These are phyloP conservation scores for Erebia ligea DNA, from an alignment of 2,888 invertebrate species.

Conservation along the genomic window DNA sequence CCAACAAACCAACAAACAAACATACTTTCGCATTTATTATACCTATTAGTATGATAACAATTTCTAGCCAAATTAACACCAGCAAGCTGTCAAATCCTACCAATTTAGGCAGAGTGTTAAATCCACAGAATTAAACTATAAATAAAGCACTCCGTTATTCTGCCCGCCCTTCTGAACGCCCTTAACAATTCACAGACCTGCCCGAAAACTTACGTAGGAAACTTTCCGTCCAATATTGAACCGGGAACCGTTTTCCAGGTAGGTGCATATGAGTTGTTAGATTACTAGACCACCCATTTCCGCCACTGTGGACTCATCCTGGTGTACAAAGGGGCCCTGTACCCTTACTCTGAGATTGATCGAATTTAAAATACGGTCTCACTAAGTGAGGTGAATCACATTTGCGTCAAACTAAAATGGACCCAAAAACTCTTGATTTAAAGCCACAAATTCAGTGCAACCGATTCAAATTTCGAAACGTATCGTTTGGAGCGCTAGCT, in stretches of 20 bases:
- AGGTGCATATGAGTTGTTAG: constrained; percentile 52
- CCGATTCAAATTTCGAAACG: no score
- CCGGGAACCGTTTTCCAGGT: constrained; percentile 72
- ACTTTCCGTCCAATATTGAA: constrained; percentile 61
- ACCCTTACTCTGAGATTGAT: no score
- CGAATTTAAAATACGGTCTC: no score
- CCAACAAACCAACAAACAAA: no score
- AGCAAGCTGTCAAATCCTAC: neutral
- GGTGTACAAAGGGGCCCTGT: no score
- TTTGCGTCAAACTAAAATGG: no score
- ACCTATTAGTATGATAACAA: no score
- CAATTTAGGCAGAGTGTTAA: neutral
- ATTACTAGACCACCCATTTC: neutral
- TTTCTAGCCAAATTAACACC: neutral
- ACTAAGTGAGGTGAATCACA: no score
- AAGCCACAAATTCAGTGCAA: no score
- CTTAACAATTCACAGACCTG: constrained; percentile 61
- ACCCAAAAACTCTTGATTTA: no score
- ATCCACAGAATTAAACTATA: constrained; percentile 4
- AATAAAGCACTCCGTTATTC: neutral
- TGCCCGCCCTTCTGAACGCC: constrained; percentile 11
- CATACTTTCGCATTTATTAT: no score
- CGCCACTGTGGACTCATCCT: neutral
- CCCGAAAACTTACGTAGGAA: constrained; percentile 45
- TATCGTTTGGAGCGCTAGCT: no score